Evolutionary conservation across 1,140 invertebrate species (phyloP), one percentile per base, ranked within the genome.

Genomic region (Drosophila kepulauana): DNA sequence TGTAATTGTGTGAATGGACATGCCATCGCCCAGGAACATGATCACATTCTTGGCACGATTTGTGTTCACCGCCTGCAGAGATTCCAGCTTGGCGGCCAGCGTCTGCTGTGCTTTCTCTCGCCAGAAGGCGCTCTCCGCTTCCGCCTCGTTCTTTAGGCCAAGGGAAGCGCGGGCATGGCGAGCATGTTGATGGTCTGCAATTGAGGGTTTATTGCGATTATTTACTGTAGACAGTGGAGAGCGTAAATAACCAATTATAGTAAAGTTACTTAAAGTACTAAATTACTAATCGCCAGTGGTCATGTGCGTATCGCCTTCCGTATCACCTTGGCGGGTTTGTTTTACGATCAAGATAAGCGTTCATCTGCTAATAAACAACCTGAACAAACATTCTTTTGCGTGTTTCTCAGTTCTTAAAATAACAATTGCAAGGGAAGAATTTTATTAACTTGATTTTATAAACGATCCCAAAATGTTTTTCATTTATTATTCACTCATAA

Each of bases 21-120:
- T 96, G 13, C 97, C 97, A 82, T 97, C 96, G 1, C 96, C 96
- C 51, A 97, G 90, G 79, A 97, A 97, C 73, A 97, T 85, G 20
- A 97, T 95, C 4, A 96, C 94, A 91, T 97, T 97, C 80, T 95
- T 96, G 2, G 96, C 96, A 10, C 65, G 75, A 1, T 82, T 66
- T 0, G 68, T 75, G 2, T 79, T 33, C 3, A 91, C 81, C 2
- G 91, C 91, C 33, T 93, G 91, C 28, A 87, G 61, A 48, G 82
- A 77, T 15, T 71, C 69, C 63, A 92, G 48, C 61, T 93, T 92
- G 11, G 73, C 59, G 0, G 71, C 16, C 13, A 93, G 33, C 15
- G 65, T 82, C 7, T 46, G 58, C 61, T 93, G 91, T 0, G 91
- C 93, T 41, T 82, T 70, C 28, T 79, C 65, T 38, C 75, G 69